Percentiles rank a stretch among this genome's conserved stretches.
Evolutionary conservation across 1,140 invertebrate species (phyloP).

Genomic region (Coelopa frigida): DNA sequence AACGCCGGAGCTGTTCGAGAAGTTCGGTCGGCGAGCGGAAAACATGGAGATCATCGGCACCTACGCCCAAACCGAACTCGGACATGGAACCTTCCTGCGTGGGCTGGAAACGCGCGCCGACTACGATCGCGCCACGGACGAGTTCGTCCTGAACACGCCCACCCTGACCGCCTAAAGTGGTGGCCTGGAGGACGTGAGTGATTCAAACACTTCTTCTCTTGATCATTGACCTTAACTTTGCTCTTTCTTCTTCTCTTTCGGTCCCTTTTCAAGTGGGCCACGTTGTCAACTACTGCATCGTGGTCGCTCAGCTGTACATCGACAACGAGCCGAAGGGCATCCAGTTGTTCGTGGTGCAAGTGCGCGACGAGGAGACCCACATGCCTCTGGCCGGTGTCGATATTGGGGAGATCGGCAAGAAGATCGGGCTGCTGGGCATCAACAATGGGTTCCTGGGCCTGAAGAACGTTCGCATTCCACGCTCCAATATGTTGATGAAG

Average conservation of each 20-base stretch:
- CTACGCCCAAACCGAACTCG: conserved; percentile 89
- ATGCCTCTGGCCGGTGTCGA: conserved; percentile 75
- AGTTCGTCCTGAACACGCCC: conserved; percentile 82
- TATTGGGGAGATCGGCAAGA: conserved; percentile 86
- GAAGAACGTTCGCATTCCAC: conserved; percentile 73
- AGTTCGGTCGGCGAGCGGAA: conserved; percentile 75
- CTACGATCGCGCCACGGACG: conserved; percentile 73
- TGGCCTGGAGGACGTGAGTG: conserved; percentile 83
- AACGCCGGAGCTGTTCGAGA: conserved; percentile 70
- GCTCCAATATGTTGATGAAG: conserved; percentile 85
- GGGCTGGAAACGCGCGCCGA: conserved; percentile 85
- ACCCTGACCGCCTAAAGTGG: conserved; percentile 88
- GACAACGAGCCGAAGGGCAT: conserved; percentile 75
- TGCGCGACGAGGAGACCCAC: conserved; percentile 79
- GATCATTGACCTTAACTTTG: conserved; percentile 23
- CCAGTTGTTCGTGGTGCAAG: conserved; percentile 84
- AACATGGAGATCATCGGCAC: conserved; percentile 77
- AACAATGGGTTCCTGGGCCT: conserved; percentile 88
- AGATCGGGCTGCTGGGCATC: conserved; percentile 79
- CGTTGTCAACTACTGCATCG: conserved; percentile 78
- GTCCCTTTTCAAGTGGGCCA: conserved; percentile 74
- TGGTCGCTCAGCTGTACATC: conserved; percentile 78
- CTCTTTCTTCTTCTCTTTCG: conserved; percentile 34
- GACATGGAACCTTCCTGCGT: conserved; percentile 84
- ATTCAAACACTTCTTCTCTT: background rate